Percentiles rank a stretch among this genome's conserved stretches.
Conservation (phyloP, 2,888 invertebrate species). For the Mesorhabditis spiculigera region DNA sequence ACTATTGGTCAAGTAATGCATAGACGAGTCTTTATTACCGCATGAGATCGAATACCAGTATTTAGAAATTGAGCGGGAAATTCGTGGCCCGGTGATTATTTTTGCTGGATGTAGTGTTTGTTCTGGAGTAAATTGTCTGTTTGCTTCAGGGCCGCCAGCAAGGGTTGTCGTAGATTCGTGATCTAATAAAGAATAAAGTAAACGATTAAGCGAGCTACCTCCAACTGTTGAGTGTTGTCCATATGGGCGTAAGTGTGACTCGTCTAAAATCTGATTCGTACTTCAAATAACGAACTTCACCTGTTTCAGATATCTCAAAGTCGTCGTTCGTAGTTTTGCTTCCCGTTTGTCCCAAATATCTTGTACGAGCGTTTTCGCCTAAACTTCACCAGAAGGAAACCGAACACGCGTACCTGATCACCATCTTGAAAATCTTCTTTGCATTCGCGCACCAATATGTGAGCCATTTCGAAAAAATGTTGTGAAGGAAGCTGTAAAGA, state of each 20-base stretch:
- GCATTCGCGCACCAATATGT: conserved; percentile 77
- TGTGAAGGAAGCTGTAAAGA: conserved; percentile 56
- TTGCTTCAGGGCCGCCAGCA: neutral
- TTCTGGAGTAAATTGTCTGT: too few relatives aligned
- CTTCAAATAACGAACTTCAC: conserved; percentile 12
- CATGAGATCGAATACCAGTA: too few relatives aligned
- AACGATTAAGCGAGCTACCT: conserved; percentile 23
- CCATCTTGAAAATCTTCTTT: conserved; percentile 81
- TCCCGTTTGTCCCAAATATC: conserved; percentile 94
- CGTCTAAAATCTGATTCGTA: neutral
- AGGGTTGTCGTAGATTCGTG: neutral
- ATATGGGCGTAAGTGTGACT: conserved; percentile 37
- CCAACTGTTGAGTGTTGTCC: conserved; percentile 46
- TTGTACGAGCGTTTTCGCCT: conserved; percentile 77
- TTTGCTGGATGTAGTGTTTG: too few relatives aligned
- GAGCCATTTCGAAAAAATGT: conserved; percentile 90
- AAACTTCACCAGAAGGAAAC: neutral
- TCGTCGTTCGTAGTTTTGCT: conserved; percentile 72
- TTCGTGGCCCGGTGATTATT: too few relatives aligned
- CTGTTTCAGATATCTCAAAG: conserved; percentile 34
- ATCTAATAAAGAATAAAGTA: neutral
- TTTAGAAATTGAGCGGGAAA: too few relatives aligned
- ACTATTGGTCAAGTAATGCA: too few relatives aligned
- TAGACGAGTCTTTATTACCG: too few relatives aligned
- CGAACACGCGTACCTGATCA: conserved; percentile 69